Evolutionary conservation across 2,888 invertebrate genomes (phyloP), one percentile per base, ranked within the genome.

Genomic region (Aphidoletes aphidimyza): DNA sequence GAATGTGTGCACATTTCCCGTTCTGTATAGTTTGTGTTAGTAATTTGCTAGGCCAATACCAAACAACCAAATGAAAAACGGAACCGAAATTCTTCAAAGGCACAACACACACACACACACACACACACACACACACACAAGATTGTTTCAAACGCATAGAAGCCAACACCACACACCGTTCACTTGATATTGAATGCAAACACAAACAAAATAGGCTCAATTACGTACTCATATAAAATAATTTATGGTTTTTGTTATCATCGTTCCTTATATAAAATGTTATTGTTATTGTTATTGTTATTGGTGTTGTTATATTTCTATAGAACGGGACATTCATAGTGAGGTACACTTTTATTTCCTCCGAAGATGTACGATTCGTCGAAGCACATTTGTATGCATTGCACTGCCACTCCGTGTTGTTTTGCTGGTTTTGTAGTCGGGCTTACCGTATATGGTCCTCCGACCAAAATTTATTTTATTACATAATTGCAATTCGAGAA

Each of bases 161-260:
- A 69, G 69, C 69, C 69, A 11, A 69, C 9, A 30, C 22, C 54
- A 17, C 19, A 22, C 17, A 22, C 17, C 54, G 11, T 30, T 69
- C 69, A 69, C 69, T 69, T 69, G 1, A 22, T 22, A 3, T 30
- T 69, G 69, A 69, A 69, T 69, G 69, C 69, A 69, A 69, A 30
- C 69, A 69, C 69, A 69, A 69, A 69, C 69, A 69, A 69, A n/a
- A 69, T 69, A 69, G 30, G 69, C 30, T 69, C 69, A 69, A 69
- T 69, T 69, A 69, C 69, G 69, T 30, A 69, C 69, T 69, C 69
- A 69, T 30, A 69, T 69, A 30, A 30, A 69, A 69, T 69, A 30
- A 69, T 69, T 69, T 69, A 69, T 69, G 69, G 69, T 69, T 69
- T 69, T 69, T 69, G 69, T 69, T 69, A 69, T 69, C 69, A 30